phyloP scores from a whole-genome alignment of 2,888 invertebrate species.

The Oligia fasciuncula region DNA sequence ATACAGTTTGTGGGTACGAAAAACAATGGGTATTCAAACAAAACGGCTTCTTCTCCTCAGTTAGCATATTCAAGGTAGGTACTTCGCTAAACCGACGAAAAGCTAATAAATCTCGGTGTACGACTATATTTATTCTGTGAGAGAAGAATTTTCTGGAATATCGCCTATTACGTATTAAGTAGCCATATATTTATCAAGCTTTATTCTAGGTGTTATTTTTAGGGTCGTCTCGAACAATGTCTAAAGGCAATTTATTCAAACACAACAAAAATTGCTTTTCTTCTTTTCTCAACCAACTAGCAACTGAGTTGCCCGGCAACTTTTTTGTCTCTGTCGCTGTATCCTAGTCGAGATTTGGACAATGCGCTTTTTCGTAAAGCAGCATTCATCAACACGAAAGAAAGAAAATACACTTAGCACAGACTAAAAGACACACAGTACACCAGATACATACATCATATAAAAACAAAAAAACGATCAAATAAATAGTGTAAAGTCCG shows the following conservation, averaged over 20 bases:
- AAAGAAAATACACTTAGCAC: no score
- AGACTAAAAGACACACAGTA: no score
- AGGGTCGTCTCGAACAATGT: not conserved
- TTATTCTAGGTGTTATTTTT: slow-evolving; percentile 15
- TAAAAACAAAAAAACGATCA: no score
- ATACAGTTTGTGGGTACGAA: slow-evolving; percentile 25
- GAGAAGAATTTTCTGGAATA: slow-evolving; percentile 30
- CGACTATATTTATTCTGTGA: slow-evolving; percentile 26
- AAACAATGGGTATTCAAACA: slow-evolving; percentile 13
- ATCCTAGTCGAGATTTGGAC: no score
- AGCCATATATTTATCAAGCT: slow-evolving; percentile 25
- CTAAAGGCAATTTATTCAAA: slow-evolving; percentile 27
- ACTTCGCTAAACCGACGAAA: slow-evolving; percentile 18
- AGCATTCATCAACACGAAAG: no score
- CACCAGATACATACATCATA: no score
- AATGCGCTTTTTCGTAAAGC: no score
- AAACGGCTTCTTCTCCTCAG: slow-evolving; percentile 10
- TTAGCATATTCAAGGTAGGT: slow-evolving; percentile 31
- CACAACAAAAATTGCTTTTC: slow-evolving; percentile 9
- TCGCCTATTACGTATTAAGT: slow-evolving; percentile 23
- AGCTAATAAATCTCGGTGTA: slow-evolving; percentile 52
- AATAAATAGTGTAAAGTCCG: no score
- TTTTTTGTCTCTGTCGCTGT: no score
- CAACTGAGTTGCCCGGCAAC: no score
- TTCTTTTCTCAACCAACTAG: not conserved